These are phyloP conservation scores for Hydractinia echinata DNA, from an alignment of 30 jellyfish, hydroid and myxozoan genomes.

Conservation along the genomic window DNA sequence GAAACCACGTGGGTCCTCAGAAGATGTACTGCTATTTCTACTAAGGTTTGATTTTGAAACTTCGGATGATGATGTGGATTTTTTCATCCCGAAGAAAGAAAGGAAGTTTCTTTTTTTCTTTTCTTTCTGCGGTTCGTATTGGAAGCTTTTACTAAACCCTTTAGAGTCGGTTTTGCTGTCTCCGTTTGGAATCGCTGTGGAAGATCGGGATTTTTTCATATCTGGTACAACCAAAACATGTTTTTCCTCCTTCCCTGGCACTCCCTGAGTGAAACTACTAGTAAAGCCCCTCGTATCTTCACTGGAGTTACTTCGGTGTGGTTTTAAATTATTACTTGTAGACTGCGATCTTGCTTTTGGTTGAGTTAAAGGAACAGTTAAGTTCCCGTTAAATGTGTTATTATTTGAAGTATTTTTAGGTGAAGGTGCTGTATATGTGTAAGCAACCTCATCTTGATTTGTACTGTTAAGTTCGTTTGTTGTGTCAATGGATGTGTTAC, in stretches of 20 bases:
- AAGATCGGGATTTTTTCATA: not conserved
- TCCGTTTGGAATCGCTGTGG: not conserved
- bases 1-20: constrained; percentile 3
- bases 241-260: constrained; percentile 1
- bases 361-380: not conserved
- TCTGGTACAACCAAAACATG: not conserved
- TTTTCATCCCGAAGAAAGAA: not conserved
- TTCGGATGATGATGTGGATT: not conserved
- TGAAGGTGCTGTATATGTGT: no score
- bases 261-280: not conserved
- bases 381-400: no score
- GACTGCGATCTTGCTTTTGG: not conserved
- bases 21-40: not conserved
- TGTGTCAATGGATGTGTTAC: no score
- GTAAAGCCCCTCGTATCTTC: not conserved
- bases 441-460: no score
- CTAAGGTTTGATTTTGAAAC: not conserved
- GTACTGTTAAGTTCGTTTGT: no score
- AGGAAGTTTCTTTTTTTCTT: not conserved
- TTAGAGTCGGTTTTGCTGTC: not conserved
- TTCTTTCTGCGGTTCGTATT: constrained; percentile 12
- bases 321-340: not conserved
- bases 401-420: no score
- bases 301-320: not conserved
- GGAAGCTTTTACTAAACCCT: constrained; percentile 25